Conservation (phyloP, 2,113 vertebrate genomes). For the Gopherus flavomarginatus region DNA sequence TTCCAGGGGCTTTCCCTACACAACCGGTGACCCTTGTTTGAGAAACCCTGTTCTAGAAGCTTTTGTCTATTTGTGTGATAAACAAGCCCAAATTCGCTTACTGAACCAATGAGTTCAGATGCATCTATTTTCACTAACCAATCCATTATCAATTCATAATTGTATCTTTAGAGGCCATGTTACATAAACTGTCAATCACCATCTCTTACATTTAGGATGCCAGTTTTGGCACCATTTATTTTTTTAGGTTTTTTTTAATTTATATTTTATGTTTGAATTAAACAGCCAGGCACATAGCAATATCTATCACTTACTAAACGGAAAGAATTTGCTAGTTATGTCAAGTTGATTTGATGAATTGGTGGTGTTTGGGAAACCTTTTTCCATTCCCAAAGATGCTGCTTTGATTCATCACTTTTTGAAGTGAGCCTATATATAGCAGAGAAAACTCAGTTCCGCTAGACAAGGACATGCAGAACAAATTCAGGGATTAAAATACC, state of each 20-base stretch:
- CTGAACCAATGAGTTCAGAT: not conserved
- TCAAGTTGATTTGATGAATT: not conserved
- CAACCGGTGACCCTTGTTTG: too few relatives aligned
- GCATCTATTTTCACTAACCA: not conserved
- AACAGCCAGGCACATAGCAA: not conserved
- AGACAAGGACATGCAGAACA: not conserved
- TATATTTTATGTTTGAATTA: not conserved
- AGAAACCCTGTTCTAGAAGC: too few relatives aligned
- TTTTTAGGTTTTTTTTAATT: not conserved
- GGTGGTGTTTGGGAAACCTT: not conserved
- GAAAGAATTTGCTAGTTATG: not conserved
- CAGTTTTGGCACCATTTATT: not conserved
- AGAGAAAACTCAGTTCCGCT: not conserved
- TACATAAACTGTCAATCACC: not conserved
- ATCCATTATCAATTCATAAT: not conserved
- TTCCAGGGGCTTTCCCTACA: too few relatives aligned
- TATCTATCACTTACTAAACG: not conserved
- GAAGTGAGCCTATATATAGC: not conserved
- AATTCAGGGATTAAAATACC: constrained; percentile 5
- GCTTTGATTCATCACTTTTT: not conserved
- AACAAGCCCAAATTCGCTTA: not conserved
- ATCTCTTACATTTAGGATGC: not conserved
- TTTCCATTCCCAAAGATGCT: not conserved
- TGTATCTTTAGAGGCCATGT: not conserved
- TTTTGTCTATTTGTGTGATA: not conserved